Base-by-base conservation (phyloP, 2,888 invertebrate genomes). In the Scaptomyza cyrtandrae region DNA sequence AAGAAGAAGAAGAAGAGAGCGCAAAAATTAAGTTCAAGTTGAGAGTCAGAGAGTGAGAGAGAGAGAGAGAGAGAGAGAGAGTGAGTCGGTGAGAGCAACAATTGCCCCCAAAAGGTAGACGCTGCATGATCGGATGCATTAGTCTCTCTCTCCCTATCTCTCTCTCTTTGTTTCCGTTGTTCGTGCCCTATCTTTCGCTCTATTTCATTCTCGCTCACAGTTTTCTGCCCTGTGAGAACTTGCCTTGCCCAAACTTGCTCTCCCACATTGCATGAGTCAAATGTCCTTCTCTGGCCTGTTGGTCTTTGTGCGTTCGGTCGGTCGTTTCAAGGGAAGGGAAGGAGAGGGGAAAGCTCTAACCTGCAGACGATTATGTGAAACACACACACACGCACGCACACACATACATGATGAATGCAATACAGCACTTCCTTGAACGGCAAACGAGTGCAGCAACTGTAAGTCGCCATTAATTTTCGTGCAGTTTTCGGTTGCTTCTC, bases 201-300 rank as follows among this genome's bases (percentile, higher is more conserved):
- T 61, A 43, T 10, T 43, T 46, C 63, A 33, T 27, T 43, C 41
- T 9, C 37, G 37, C 54, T 53, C 45, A 27, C 43, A 37, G 5
- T 14, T 16, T 41, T 10, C 3, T 24, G 35, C 19, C 35, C 19
- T 24, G n/a, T 11, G 19, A 29, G 16, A 29, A 6, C 10, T 35
- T 52, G 24, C 13, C 14, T 52, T 33, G 19, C n/a, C 6, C 37
- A 43, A 67, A 61, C 57, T 70, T 54, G 66, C 71, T 71, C 67
- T 66, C 55, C 58, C 58, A 57, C 29, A 58, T 64, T 62, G 64
- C 44, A 54, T 75, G 79, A 88, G 71, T 82, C 80, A 86, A 87
- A 87, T 89, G 86, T 90, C 89, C 90, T 90, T 80, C 82, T 75
- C 54, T 55, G 50, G 31, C 49, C 13, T 16, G 16, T 53, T n/a